Base-by-base conservation (phyloP, 53 echinoderm and acorn worm genomes). In the Antedon mediterranea region DNA sequence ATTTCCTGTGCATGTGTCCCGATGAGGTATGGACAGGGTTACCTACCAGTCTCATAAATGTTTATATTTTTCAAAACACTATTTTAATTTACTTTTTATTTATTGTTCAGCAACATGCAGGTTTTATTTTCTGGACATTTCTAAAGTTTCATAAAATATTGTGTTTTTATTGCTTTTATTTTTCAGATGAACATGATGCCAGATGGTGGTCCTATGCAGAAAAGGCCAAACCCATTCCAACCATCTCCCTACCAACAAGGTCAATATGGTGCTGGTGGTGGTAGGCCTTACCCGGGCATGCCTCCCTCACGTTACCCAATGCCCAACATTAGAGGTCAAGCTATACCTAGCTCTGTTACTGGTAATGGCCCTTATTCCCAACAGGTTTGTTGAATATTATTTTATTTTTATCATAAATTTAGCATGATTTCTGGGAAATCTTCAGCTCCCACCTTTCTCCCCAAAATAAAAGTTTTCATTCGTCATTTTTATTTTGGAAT, bases 281-380 rank as follows among this genome's bases (percentile, higher is more conserved):
- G 79, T 80, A 81, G 92, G 70, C 92, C 86, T 84, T 92, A 84
- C 84, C 84, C 84, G 30, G 89, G 83, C 76, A 89, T 89, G 92
- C 74, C 86, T 30, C 86, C 86, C 44, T 85, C 85, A 34, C 86
- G 88, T 79, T 89, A 89, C 76, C 83, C 89, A 32, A 89, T 83
- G 72, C 83, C 82, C 29, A 82, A 82, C 79, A 81, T 79, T 76
- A 80, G 82, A 43, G 84, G 20, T 57, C 57, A 57, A 23, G 2
- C 57, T 2, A 57, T 57, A 26, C 57, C 57, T 57, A 18, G 57
- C 57, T 57, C 57, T 6, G 57, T 57, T 26, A 57, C 15, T 57
- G 57, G 57, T 18, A 57, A 57, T 57, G 57, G 57, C 57, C 57
- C 57, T 18, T 57, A 57, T 23, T 18, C 57, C 23, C 57, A 57